A percentile compares a stretch with the other conserved stretches of the same genome.
phyloP scores from a whole-genome alignment of 2,888 invertebrate species.

The Archaeoteleia sp. region DNA sequence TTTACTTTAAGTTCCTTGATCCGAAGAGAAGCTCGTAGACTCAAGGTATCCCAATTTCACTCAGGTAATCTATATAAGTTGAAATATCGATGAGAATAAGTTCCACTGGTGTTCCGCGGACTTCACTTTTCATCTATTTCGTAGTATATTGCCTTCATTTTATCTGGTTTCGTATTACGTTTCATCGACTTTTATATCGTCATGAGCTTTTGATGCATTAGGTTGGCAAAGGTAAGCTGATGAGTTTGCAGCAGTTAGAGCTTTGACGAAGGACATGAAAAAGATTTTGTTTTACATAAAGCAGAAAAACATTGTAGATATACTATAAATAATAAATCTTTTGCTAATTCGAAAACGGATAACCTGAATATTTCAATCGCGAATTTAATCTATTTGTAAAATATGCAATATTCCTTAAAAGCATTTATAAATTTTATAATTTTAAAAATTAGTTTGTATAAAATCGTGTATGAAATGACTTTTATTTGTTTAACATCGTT shows the following conservation, averaged over 20 bases:
- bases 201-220: conserved; percentile 23
- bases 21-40: conserved; percentile 28
- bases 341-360: too few relatives aligned
- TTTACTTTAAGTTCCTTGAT: conserved; percentile 20
- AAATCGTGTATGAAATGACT: too few relatives aligned
- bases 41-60: conserved; percentile 25
- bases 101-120: conserved; percentile 20
- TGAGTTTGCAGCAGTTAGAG: not conserved
- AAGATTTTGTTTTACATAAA: too few relatives aligned
- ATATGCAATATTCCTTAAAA: too few relatives aligned
- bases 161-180: conserved; percentile 27
- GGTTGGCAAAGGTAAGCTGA: conserved; percentile 19
- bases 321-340: too few relatives aligned
- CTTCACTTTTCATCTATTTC: conserved; percentile 40
- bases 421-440: too few relatives aligned
- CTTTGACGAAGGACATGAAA: too few relatives aligned
- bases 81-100: conserved; percentile 32
- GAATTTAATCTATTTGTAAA: too few relatives aligned
- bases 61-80: conserved; percentile 25
- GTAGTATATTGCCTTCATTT: conserved; percentile 35
- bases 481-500: not conserved
- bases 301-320: too few relatives aligned
- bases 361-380: too few relatives aligned
- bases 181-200: conserved; percentile 30
- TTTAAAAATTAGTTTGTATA: too few relatives aligned